Percentiles rank a stretch among this genome's conserved stretches.
These are phyloP conservation scores for Probosciger aterrimus DNA, from an alignment of 2,113 vertebrate species.

Conservation along the genomic window DNA sequence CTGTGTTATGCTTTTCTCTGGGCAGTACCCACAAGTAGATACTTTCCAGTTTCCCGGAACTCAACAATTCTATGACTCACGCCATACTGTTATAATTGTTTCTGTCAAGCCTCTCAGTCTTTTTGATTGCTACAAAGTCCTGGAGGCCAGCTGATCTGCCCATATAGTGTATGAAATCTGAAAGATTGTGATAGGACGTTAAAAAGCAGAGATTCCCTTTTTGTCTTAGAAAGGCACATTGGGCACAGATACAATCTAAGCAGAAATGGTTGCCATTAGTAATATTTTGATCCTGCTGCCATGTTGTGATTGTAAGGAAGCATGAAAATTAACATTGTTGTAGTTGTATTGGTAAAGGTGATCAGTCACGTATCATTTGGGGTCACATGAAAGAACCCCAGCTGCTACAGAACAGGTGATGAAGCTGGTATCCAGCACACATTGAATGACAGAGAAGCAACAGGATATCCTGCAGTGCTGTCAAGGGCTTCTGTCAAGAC, in stretches of 20 bases:
- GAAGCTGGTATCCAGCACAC: neutral
- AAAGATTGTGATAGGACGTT: neutral
- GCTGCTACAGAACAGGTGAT: neutral
- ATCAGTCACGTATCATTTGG: neutral
- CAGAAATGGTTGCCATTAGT: neutral
- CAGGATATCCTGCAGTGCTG: neutral
- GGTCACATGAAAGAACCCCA: neutral
- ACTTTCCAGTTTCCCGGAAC: neutral
- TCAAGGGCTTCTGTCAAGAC: neutral
- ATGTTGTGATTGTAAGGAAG: neutral
- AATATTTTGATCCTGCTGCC: neutral
- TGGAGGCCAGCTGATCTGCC: neutral
- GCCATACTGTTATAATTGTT: neutral
- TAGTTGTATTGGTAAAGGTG: neutral
- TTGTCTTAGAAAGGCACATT: neutral
- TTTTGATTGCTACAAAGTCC: neutral
- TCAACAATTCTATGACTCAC: neutral
- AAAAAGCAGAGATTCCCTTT: neutral
- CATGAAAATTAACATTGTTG: neutral
- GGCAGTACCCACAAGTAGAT: neutral
- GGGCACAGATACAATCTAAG: neutral
- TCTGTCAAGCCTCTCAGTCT: neutral
- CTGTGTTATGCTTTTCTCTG: neutral
- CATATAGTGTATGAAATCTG: neutral
- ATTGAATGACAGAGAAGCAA: neutral